Base-by-base conservation (phyloP, 2,888 invertebrate genomes). In the Plebejus argus region DNA sequence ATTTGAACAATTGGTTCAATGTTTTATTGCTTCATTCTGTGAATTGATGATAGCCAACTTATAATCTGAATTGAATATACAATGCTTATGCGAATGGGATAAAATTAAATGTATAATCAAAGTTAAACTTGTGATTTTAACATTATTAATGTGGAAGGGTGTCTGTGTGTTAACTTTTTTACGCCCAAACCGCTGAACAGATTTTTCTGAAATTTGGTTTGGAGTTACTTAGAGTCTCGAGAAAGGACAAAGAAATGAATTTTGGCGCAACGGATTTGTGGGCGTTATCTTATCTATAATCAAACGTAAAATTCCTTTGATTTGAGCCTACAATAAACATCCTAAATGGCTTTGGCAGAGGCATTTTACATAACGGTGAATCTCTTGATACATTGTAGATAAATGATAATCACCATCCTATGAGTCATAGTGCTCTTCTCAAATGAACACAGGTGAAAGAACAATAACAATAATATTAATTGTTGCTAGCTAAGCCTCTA, bases 391-490 rank as follows among this genome's bases (percentile, higher is more conserved):
- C 12, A 74, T 74, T 49, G 28, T 74, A 49, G 53, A 74, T 28
- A 28, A 28, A 28, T 28, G 28, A 28, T 53, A 74, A 74, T 74
- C 53, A 74, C 74, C 49, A 28, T 18, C 23, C 12, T 71, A 74
- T 28, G 74, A 53, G 23, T 49, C 74, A 72, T 45, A 0, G 28
- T 28, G 33, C 45, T 45, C 39, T 56, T 20, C 53, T 20, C 28
- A 49, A 70, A 80, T 72, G 53, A 76, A 77, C 75, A 58, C 76
- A 78, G 78, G 79, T 78, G 70, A 79, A 80, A 80, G 80, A 86
- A 86, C 85, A 83, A 82, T 85, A 85, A 84, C 79, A 83, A 84
- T 83, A 85, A 83, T 88, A 90, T 90, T 89, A 90, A 91, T 88
- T 89, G 90, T 91, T 89, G 88, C 89, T 87, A 85, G 85, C 85